phyloP scores from a whole-genome alignment of 1,140 invertebrate species.

The Pogonus chalceus region DNA sequence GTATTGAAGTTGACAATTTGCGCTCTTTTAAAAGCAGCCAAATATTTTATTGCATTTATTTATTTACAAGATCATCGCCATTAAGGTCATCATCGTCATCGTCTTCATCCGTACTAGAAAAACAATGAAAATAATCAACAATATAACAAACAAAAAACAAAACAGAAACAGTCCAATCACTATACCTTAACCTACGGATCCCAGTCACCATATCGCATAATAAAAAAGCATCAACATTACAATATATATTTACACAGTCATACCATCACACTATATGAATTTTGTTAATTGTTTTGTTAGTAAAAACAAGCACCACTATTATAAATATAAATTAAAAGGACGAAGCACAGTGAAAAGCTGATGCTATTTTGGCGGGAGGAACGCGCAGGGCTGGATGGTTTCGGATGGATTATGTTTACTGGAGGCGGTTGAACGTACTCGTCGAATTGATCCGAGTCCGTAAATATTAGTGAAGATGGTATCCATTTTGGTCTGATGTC shows the following conservation, averaged over 20 bases:
- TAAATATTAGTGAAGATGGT: constrained; percentile 45
- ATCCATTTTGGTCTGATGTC: constrained; percentile 41
- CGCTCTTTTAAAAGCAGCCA: background rate
- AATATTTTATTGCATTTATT: constrained; percentile 5
- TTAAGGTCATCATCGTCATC: constrained; percentile 1
- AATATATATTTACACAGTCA: background rate
- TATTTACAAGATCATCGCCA: constrained; percentile 8
- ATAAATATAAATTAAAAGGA: background rate
- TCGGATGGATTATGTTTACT: constrained; percentile 55
- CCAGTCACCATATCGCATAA: background rate
- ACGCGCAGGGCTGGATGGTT: constrained; percentile 32
- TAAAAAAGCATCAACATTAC: constrained; percentile 6
- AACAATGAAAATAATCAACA: background rate
- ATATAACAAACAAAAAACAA: background rate
- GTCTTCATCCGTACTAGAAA: background rate
- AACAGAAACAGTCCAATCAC: background rate
- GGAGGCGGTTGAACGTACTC: constrained; percentile 52
- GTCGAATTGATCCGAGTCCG: constrained; percentile 47
- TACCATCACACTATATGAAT: constrained; percentile 5
- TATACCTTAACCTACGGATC: background rate
- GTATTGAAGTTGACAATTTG: constrained; percentile 3
- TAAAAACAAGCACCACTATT: background rate
- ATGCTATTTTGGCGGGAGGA: background rate
- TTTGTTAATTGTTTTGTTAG: background rate
- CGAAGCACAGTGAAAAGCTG: background rate